Base-by-base conservation (phyloP, 2,797 vertebrate genomes). In the Acestrorhynchus altus region DNA sequence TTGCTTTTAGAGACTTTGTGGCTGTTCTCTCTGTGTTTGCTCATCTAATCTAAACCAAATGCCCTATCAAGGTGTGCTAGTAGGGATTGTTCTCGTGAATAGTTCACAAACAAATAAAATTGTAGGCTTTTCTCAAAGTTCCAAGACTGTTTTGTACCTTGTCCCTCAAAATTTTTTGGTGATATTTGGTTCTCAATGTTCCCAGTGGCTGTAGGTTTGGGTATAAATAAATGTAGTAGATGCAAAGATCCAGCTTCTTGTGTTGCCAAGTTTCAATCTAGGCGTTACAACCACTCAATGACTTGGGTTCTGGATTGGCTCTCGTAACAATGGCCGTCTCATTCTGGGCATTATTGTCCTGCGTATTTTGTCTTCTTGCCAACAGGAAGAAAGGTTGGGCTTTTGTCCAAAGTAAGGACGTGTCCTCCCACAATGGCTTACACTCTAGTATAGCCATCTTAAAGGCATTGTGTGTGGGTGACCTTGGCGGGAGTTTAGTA, bases 281-380 rank as follows among this genome's bases (percentile, higher is more conserved):
- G 13, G 39, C 31, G 49, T 35, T 78, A 44, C 12, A 35, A 52
- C 67, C 44, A 63, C 60, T 63, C 59, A 22, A 47, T 73, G 67
- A 51, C 76, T 65, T 59, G 9, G 49, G 61, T 63, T 68, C 64
- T 54, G 70, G 79, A 80, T 64, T 52, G 70, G 74, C 65, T 74
- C 71, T 70, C 63, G 60, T 63, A 83, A 81, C 81, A 85, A 72
- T 79, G 56, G 76, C 74, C 67, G 59, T 61, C 81, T 83, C 82
- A 89, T 84, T 89, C 84, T 86, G 84, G 84, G 86, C 86, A 82
- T 88, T 84, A 89, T 90, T 92, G 89, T 91, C 81, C 87, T 85
- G 75, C 59, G 59, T 61, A 72, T 75, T 81, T 77, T 70, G 46
- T 74, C 52, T 84, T 82, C 65, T 78, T 76, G 70, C 79, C 49